Conservation (phyloP, 2,888 invertebrate species). For the Nomada fabriciana region DNA sequence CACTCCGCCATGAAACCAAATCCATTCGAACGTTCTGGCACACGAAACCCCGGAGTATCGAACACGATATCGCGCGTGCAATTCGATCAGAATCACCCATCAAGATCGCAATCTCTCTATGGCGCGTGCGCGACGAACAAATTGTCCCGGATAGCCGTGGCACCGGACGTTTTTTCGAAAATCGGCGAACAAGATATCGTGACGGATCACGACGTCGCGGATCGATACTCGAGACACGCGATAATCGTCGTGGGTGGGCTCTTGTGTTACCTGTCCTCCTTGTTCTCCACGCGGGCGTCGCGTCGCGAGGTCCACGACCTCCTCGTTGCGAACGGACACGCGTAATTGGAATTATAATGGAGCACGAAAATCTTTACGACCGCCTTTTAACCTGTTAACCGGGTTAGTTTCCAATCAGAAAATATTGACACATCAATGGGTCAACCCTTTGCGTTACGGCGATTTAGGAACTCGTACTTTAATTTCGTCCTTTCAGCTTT, state of each 20-base stretch:
- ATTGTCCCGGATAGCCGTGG: constrained; percentile 2
- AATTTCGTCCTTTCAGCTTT: no score
- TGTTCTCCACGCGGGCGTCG: constrained; percentile 70
- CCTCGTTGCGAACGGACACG: constrained; percentile 46
- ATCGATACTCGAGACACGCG: constrained; percentile 50
- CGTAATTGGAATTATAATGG: not conserved
- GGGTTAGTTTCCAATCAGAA: no score
- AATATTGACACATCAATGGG: no score
- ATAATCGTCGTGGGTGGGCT: constrained; percentile 71
- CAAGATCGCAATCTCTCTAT: not conserved
- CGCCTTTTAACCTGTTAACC: no score
- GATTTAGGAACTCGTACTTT: no score
- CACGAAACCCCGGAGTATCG: not conserved
- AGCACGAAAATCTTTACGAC: not conserved
- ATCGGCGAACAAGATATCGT: constrained; percentile 38
- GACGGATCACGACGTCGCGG: constrained; percentile 53
- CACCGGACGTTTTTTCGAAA: constrained; percentile 22
- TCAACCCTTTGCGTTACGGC: no score
- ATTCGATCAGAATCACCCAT: constrained; percentile 29
- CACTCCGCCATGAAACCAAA: constrained; percentile 3
- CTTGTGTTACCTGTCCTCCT: constrained; percentile 60
- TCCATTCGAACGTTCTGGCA: not conserved
- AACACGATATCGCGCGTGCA: constrained; percentile 29
- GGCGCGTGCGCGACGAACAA: not conserved
- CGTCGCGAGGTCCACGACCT: constrained; percentile 52